These are phyloP conservation scores for Fratercula arctica DNA, from an alignment of 2,797 vertebrate species.

Conservation along the genomic window DNA sequence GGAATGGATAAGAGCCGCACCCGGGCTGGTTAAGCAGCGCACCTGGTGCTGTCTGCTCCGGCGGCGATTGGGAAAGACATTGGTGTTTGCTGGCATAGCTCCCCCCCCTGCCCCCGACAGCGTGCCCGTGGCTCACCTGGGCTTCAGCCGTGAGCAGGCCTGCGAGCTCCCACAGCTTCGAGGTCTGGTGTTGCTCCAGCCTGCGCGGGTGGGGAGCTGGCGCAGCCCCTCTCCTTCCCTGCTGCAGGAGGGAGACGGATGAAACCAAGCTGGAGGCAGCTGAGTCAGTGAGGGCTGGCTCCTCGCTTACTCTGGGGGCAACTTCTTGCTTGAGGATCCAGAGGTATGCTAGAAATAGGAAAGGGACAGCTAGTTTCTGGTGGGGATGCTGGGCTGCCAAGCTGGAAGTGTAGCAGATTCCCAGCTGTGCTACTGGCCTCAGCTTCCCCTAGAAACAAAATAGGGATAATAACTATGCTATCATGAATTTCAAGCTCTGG, in stretches of 20 bases:
- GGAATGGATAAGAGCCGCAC: neutral
- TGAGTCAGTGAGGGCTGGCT: neutral
- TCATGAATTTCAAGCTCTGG: neutral
- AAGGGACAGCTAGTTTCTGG: neutral
- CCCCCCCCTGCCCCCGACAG: neutral
- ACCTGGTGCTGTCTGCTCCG: neutral
- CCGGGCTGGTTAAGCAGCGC: neutral
- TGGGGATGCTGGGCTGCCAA: neutral
- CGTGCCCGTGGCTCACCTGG: neutral
- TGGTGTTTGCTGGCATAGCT: neutral
- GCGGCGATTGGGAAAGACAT: neutral
- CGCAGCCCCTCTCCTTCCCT: neutral
- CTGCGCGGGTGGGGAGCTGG: neutral
- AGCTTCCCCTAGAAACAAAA: neutral
- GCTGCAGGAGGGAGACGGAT: neutral
- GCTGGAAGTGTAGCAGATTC: neutral
- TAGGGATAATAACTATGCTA: neutral
- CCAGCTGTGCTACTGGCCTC: conserved; percentile 7
- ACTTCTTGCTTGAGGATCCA: neutral
- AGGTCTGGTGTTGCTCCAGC: neutral
- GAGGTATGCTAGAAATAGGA: neutral
- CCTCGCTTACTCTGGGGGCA: neutral
- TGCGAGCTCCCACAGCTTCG: neutral
- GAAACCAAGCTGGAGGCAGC: neutral
- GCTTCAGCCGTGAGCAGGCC: neutral